Evolutionary conservation across 2,888 invertebrate genomes (phyloP).

Genomic region (Acleris sparsana): DNA sequence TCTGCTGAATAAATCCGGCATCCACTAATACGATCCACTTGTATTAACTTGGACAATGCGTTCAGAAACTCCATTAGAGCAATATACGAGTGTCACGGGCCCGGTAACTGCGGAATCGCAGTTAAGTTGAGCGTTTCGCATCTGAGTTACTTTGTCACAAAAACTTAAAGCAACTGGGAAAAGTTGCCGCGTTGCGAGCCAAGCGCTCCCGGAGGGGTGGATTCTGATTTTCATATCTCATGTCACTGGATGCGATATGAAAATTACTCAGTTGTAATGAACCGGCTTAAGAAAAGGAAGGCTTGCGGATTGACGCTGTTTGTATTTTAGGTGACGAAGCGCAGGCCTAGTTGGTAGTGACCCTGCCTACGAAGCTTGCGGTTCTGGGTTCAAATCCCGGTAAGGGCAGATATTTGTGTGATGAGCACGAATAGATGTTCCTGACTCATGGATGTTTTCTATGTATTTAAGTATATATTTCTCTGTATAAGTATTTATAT

Average conservation of each 20-base stretch:
- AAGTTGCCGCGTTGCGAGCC: slow-evolving; percentile 43
- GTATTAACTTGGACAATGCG: slow-evolving; percentile 37
- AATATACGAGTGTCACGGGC: slow-evolving; percentile 48
- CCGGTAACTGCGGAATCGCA: slow-evolving; percentile 43
- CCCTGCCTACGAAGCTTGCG: no score
- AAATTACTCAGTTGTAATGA: not conserved
- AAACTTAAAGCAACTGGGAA: slow-evolving; percentile 58
- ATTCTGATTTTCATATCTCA: slow-evolving; percentile 28
- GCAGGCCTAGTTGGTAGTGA: no score
- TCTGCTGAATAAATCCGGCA: slow-evolving; percentile 7
- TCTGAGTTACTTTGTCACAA: slow-evolving; percentile 69
- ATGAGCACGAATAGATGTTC: no score
- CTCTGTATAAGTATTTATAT: no score
- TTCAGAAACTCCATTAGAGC: slow-evolving; percentile 46
- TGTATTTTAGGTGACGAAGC: no score
- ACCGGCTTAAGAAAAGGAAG: not conserved
- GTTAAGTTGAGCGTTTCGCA: slow-evolving; percentile 43
- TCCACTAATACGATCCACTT: slow-evolving; percentile 12
- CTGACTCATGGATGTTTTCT: no score
- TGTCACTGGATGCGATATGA: not conserved
- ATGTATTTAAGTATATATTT: no score
- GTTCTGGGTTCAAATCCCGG: no score
- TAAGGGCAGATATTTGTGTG: no score
- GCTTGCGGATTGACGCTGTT: no score
- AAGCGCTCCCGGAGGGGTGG: slow-evolving; percentile 39